A percentile compares a stretch with the other conserved stretches of the same genome.
Conservation (phyloP, 2,797 vertebrate genomes). For the Enteromius mattozi region DNA sequence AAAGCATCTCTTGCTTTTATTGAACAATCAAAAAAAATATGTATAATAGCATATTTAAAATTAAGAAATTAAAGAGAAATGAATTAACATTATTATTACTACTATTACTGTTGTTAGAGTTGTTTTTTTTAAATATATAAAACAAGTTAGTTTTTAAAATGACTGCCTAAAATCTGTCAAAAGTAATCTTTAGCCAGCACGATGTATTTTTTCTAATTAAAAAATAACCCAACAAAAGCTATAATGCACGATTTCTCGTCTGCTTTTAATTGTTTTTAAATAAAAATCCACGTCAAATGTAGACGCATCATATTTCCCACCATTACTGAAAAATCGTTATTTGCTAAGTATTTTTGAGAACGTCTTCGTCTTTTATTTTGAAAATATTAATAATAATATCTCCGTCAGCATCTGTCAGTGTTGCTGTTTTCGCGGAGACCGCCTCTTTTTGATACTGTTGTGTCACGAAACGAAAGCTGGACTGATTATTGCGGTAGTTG, state of each 20-base stretch:
- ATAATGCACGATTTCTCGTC: not conserved
- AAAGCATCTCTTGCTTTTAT: not conserved
- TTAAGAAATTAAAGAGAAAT: not conserved
- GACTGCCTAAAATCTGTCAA: not conserved
- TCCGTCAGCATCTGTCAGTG: not conserved
- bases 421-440: slow-evolving; percentile 3
- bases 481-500: not conserved
- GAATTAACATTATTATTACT: too few relatives aligned
- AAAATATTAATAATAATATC: not conserved
- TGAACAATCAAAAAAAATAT: not conserved
- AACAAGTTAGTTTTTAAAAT: not conserved
- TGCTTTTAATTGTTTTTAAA: too few relatives aligned
- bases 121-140: not conserved
- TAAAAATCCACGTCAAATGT: not conserved
- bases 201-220: not conserved
- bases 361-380: slow-evolving; percentile 38
- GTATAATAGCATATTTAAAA: not conserved
- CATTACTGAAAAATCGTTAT: not conserved
- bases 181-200: not conserved
- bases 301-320: not conserved
- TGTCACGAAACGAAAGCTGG: slow-evolving; percentile 36
- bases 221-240: not conserved
- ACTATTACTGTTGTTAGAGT: not conserved
- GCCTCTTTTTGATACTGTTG: not conserved
- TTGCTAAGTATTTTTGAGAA: not conserved